Base-by-base conservation (phyloP, 2,113 vertebrate genomes). In the Fukomys damarensis region DNA sequence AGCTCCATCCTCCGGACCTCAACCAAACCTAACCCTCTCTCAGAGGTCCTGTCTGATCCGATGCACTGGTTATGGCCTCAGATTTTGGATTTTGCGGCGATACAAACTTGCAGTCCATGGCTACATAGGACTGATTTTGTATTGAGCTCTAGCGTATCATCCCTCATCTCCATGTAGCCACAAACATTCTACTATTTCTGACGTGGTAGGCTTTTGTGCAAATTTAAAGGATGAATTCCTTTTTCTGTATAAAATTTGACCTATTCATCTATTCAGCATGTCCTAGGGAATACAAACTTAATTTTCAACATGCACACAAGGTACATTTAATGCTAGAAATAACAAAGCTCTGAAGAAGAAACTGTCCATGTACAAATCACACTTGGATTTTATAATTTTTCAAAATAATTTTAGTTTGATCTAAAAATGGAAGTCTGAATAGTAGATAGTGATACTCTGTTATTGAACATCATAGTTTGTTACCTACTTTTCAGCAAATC, bases 331-430 rank as follows among this genome's bases (percentile, higher is more conserved):
- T 95, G 35, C 26, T 72, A 72, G 91, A 93, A 82, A 77, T 66
- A 63, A 79, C 24, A 72, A 41, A 52, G 30, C 35, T 61, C 82
- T 82, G 43, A 92, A 38, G 46, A 95, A 95, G 56, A 80, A 96
- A 81, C n/a, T 84, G 4, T 82, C 84, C 2, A 24, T 86, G 4
- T 54, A 79, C 5, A 82, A 94, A 72, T 35, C 22, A 74, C 3
- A 49, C 30, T 88, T 77, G 35, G 65, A 38, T 7, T 14, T 72
- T 86, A n/a, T 19, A 61, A 83, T 12, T 49, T 49, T 49, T 49
- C 9, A 49, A 49, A 49, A 49, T 9, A 49, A 49, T 9, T 49
- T 49, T 70, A n/a, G 84, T 77, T 91, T 91, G 30, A 76, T 54
- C 61, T 82, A 58, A 91, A 94, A 80, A 70, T 46, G 65, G 59